Evolutionary conservation across 2,888 invertebrate species (phyloP).

Genomic region (Pandemis heparana): DNA sequence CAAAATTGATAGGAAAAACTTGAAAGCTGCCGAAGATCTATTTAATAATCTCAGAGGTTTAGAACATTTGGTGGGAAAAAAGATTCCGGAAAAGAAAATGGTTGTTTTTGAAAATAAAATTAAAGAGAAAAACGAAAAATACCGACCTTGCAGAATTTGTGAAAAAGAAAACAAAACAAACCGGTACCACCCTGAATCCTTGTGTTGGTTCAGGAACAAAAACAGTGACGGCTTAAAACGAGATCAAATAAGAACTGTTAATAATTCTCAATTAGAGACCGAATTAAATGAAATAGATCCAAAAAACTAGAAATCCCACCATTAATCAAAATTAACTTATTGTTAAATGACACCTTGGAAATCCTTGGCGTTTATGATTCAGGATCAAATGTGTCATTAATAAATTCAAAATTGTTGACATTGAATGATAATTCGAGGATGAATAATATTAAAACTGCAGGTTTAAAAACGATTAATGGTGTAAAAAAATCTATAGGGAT

Average conservation of each 20-base stretch:
- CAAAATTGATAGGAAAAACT: background rate
- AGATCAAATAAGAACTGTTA: conserved; percentile 41
- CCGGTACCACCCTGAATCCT: conserved; percentile 43
- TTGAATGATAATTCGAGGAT: background rate
- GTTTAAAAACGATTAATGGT: too few relatives aligned
- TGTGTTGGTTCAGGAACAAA: conserved; percentile 44
- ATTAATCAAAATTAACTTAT: conserved; percentile 48
- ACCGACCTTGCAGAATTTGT: conserved; percentile 41
- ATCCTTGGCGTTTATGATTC: conserved; percentile 51
- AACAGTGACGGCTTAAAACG: background rate
- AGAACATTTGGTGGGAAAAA: background rate
- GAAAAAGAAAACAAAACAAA: conserved; percentile 43
- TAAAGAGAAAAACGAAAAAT: too few relatives aligned
- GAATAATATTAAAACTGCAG: too few relatives aligned
- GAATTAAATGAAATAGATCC: conserved; percentile 45
- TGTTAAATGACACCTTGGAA: conserved; percentile 49
- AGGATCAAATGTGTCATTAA: conserved; percentile 53
- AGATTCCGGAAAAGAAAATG: background rate
- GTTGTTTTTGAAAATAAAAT: too few relatives aligned
- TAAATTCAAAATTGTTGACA: conserved; percentile 45
- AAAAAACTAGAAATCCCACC: conserved; percentile 49
- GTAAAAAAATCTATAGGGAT: too few relatives aligned
- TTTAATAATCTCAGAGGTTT: background rate
- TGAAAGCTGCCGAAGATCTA: background rate
- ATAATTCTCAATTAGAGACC: conserved; percentile 44